A percentile compares a stretch with the other conserved stretches of the same genome.
phyloP scores from a whole-genome alignment of 2,113 vertebrate genomes.

The Clinocottus analis region DNA sequence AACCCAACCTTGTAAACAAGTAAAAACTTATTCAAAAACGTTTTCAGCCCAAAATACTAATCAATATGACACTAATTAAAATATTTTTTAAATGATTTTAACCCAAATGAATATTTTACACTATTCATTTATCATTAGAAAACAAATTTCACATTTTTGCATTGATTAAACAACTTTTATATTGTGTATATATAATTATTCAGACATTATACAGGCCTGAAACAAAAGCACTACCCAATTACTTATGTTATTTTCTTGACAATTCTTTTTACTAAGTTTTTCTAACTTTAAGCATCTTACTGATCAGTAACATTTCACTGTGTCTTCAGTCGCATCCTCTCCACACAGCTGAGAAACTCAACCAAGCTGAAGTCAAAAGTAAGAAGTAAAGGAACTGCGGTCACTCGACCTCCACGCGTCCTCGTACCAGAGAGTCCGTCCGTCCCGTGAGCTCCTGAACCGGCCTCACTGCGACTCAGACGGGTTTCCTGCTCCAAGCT shows the following conservation, averaged over 20 bases:
- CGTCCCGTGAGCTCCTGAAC: conserved; percentile 11
- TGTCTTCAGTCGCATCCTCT: neutral
- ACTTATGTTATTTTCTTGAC: neutral
- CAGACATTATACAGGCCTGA: neutral
- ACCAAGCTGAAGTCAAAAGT: neutral
- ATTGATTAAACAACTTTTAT: neutral
- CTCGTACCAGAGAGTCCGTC: conserved; percentile 30
- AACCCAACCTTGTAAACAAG: too few species aligned
- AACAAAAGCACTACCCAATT: neutral
- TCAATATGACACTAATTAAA: neutral
- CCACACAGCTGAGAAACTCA: neutral
- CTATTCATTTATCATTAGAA: neutral
- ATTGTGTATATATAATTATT: neutral
- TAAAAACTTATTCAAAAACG: too few species aligned
- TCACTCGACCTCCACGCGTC: neutral
- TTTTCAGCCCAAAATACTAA: neutral
- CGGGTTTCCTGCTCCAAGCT: conserved; percentile 23
- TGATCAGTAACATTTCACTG: neutral
- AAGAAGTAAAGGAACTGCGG: neutral
- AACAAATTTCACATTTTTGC: neutral
- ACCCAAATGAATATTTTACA: neutral
- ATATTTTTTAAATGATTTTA: neutral
- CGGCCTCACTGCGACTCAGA: conserved; percentile 9
- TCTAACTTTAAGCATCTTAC: neutral
- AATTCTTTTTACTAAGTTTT: neutral